A percentile compares a stretch with the other conserved stretches of the same genome.
These are phyloP conservation scores for Cheilosia urbana DNA, from an alignment of 2,888 invertebrate species.

Conservation along the genomic window DNA sequence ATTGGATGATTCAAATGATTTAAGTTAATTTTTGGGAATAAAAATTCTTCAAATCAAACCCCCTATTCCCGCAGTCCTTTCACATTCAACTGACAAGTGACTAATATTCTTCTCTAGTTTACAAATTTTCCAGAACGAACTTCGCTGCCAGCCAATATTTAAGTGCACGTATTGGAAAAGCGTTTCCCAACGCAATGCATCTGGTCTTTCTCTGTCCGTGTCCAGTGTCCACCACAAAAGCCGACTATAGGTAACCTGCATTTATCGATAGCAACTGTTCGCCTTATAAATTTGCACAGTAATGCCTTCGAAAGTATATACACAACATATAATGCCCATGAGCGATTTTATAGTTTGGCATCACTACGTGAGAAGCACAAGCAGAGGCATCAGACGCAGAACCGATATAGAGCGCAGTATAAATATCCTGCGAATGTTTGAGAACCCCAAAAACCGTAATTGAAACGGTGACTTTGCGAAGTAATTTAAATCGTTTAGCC, in stretches of 20 bases:
- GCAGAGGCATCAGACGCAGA: neutral
- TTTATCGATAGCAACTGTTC: neutral
- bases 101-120: too few species aligned
- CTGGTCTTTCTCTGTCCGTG: neutral
- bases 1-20: too few species aligned
- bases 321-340: neutral
- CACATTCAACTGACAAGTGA: too few species aligned
- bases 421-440: neutral
- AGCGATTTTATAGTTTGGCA: constrained; percentile 7
- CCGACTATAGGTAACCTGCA: neutral
- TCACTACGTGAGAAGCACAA: neutral
- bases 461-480: constrained; percentile 32
- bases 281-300: constrained; percentile 31
- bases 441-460: constrained; percentile 17
- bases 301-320: constrained; percentile 13
- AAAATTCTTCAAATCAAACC: too few species aligned
- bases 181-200: neutral
- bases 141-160: too few species aligned
- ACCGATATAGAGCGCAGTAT: too few species aligned
- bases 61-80: too few species aligned
- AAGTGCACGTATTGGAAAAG: too few species aligned
- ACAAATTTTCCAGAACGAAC: too few species aligned
- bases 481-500: constrained; percentile 39
- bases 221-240: neutral
- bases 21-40: too few species aligned